phyloP scores from a whole-genome alignment of 2,888 invertebrate genomes.

The Hirtodrosophila confusa region DNA sequence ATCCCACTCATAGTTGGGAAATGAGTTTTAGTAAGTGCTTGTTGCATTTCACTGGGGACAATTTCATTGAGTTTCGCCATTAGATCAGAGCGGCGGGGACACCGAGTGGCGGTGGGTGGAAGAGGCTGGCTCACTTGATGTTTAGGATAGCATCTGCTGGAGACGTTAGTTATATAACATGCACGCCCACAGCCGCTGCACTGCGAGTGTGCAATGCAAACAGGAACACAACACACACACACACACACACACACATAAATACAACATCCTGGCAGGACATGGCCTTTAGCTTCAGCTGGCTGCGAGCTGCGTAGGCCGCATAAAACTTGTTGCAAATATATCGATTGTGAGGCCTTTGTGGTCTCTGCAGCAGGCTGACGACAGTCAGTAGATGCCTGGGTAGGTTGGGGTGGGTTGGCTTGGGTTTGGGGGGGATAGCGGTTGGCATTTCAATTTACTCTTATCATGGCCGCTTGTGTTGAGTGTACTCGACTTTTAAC shows the following conservation, averaged over 20 bases:
- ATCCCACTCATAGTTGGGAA: too few relatives aligned
- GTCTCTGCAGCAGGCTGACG: constrained; percentile 3
- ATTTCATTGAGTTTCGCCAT: constrained; percentile 22
- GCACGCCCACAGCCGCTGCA: constrained; percentile 16
- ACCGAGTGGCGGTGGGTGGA: too few relatives aligned
- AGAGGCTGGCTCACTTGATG: background rate
- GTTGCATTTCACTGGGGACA: constrained; percentile 52
- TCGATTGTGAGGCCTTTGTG: constrained; percentile 65
- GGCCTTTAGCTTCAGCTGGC: constrained; percentile 24
- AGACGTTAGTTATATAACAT: constrained; percentile 43
- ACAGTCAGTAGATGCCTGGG: background rate
- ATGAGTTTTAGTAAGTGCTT: constrained; percentile 38
- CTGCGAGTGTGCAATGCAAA: too few relatives aligned
- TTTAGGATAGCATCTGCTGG: constrained; percentile 15
- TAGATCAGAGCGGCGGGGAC: background rate
- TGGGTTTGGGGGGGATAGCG: background rate
- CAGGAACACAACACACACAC: background rate
- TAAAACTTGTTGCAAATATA: constrained; percentile 81
- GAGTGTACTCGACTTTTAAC: constrained; percentile 67
- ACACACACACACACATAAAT: background rate
- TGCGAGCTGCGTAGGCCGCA: constrained; percentile 42
- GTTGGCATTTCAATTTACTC: constrained; percentile 47
- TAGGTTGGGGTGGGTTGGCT: too few relatives aligned
- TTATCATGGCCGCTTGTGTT: constrained; percentile 43
- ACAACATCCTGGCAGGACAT: constrained; percentile 15